These are phyloP conservation scores for Muscidifurax raptorellus DNA, from an alignment of 1,140 invertebrate genomes.

Conservation along the genomic window DNA sequence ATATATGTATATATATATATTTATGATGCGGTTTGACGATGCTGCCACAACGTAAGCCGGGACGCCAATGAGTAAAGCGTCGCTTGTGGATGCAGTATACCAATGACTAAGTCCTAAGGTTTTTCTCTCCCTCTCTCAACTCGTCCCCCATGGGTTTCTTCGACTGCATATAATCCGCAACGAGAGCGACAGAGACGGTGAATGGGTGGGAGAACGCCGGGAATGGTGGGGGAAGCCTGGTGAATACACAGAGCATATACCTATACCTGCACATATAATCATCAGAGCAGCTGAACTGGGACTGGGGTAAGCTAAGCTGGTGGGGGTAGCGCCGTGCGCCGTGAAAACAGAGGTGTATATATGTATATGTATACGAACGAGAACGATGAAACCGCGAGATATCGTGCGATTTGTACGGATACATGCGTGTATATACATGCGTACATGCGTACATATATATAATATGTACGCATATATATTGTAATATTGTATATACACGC, in stretches of 20 bases:
- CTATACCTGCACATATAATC: too few relatives aligned
- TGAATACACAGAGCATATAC: too few relatives aligned
- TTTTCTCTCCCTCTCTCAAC: slow-evolving; percentile 13
- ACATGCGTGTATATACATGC: too few relatives aligned
- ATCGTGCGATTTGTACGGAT: not conserved
- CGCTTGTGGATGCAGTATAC: not conserved
- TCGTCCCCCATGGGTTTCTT: not conserved
- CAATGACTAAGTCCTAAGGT: not conserved
- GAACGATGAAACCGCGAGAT: not conserved
- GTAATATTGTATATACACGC: too few relatives aligned
- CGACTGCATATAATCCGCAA: too few relatives aligned
- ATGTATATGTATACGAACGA: not conserved
- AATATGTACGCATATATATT: too few relatives aligned
- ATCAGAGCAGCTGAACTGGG: not conserved
- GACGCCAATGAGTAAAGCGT: slow-evolving; percentile 39
- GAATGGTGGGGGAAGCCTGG: not conserved
- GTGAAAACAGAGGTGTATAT: not conserved
- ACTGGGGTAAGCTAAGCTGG: not conserved
- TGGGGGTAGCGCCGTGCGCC: not conserved
- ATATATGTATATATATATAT: not conserved
- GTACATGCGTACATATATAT: too few relatives aligned
- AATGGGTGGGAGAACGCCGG: not conserved
- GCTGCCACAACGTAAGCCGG: slow-evolving; percentile 11
- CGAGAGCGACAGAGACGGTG: not conserved
- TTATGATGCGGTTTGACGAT: not conserved